These are phyloP conservation scores for Aphaenogaster ashmeadi DNA, from an alignment of 1,140 invertebrate genomes.

Conservation along the genomic window DNA sequence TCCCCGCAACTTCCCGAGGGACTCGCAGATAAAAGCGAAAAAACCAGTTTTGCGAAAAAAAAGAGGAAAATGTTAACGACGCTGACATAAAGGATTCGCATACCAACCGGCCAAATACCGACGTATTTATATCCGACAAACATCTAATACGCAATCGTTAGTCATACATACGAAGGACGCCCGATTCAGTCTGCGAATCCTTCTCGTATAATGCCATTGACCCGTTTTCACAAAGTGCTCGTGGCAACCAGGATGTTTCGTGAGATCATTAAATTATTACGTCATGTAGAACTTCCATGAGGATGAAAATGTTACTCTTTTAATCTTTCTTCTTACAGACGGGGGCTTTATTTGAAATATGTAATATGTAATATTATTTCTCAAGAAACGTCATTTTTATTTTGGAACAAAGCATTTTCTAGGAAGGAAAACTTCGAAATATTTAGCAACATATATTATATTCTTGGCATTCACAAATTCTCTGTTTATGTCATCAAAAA, in stretches of 20 bases:
- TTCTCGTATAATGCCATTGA: slow-evolving; percentile 17
- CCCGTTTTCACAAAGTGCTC: slow-evolving; percentile 6
- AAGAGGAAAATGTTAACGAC: slow-evolving; percentile 45
- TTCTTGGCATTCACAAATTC: not conserved
- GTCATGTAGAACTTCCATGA: not conserved
- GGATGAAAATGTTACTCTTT: not conserved
- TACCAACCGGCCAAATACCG: slow-evolving; percentile 46
- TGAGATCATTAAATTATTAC: slow-evolving; percentile 26
- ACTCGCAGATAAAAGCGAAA: slow-evolving; percentile 67
- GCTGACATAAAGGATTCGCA: slow-evolving; percentile 50
- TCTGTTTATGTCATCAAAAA: not conserved
- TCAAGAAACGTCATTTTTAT: not conserved
- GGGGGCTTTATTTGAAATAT: not conserved
- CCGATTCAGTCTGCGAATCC: slow-evolving; percentile 8
- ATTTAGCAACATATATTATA: not conserved
- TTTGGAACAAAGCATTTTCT: not conserved
- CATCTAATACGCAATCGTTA: slow-evolving; percentile 65
- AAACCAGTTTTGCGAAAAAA: slow-evolving; percentile 71
- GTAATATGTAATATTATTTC: not conserved
- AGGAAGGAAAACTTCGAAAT: not conserved
- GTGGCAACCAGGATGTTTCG: slow-evolving; percentile 1
- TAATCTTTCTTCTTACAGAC: not conserved
- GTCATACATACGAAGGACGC: not conserved
- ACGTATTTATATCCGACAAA: slow-evolving; percentile 58
- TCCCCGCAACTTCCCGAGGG: slow-evolving; percentile 49